These are phyloP conservation scores for Myotis lucifugus DNA, from an alignment of 2,113 vertebrate species.

Conservation along the genomic window DNA sequence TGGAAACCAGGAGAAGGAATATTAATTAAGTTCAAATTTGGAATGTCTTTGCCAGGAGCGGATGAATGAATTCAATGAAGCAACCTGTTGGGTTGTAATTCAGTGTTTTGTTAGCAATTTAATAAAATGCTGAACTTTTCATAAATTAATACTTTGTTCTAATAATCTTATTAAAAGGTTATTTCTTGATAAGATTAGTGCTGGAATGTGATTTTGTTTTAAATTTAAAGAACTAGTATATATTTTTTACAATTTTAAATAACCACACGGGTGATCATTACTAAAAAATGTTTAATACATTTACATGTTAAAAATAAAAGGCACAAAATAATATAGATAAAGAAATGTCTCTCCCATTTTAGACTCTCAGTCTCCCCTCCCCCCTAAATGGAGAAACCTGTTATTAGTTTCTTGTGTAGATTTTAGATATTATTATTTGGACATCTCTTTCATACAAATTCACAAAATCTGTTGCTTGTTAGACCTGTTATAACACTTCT, in stretches of 20 bases:
- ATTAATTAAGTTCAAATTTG: constrained; percentile 93
- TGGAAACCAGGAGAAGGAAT: constrained; percentile 90
- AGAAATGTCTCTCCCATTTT: background rate
- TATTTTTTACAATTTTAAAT: constrained; percentile 64
- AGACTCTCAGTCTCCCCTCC: background rate
- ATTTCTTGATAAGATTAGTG: constrained; percentile 86
- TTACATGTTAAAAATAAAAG: constrained; percentile 43
- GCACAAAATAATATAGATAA: background rate
- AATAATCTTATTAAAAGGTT: constrained; percentile 90
- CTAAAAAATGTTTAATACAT: background rate
- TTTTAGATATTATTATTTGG: background rate
- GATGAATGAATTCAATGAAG: constrained; percentile 88
- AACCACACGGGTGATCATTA: background rate
- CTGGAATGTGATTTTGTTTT: constrained; percentile 69
- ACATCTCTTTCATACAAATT: constrained; percentile 21
- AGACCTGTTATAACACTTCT: background rate
- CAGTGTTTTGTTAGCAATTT: constrained; percentile 85
- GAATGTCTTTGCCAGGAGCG: constrained; percentile 88
- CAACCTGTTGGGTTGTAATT: constrained; percentile 89
- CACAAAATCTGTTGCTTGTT: constrained; percentile 15
- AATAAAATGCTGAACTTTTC: constrained; percentile 87
- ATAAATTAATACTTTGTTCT: constrained; percentile 89
- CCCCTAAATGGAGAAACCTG: background rate
- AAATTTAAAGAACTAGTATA: constrained; percentile 80
- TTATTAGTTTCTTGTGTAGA: background rate